Percentiles rank a stretch among this genome's conserved stretches.
Conservation (phyloP, 1,140 invertebrate genomes). For the Macrostomum lignano region DNA sequence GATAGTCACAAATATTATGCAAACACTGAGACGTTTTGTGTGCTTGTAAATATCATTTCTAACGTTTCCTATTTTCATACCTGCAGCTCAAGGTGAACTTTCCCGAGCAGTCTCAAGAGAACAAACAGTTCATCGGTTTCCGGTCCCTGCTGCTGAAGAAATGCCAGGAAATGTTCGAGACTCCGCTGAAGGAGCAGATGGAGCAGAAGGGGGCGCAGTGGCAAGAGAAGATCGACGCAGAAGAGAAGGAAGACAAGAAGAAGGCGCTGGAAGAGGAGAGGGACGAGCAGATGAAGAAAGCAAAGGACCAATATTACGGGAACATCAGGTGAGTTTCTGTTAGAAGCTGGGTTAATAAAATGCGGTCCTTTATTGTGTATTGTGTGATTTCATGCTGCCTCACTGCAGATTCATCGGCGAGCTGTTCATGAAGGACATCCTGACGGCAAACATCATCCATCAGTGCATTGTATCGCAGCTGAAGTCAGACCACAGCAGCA, state of each 20-base stretch:
- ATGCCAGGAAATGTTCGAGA: constrained; percentile 1
- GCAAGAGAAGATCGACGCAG: not conserved
- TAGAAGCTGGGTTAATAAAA: too few relatives aligned
- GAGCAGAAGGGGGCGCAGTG: not conserved
- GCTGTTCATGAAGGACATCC: not conserved
- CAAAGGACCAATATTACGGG: constrained; percentile 1
- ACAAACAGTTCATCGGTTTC: too few relatives aligned
- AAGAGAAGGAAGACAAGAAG: not conserved
- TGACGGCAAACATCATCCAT: not conserved
- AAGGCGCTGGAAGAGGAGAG: not conserved
- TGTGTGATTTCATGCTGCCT: too few relatives aligned
- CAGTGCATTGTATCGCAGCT: not conserved
- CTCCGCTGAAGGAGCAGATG: constrained; percentile 1
- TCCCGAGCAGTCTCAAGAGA: too few relatives aligned
- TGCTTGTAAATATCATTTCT: too few relatives aligned
- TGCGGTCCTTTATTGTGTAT: too few relatives aligned
- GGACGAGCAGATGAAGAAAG: constrained; percentile 2
- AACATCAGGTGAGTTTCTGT: constrained; percentile 1
- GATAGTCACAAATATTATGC: too few relatives aligned
- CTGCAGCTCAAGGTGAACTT: too few relatives aligned
- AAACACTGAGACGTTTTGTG: too few relatives aligned
- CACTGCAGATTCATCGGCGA: constrained; percentile 3
- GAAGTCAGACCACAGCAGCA: too few relatives aligned
- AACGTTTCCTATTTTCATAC: too few relatives aligned
- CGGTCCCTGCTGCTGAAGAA: not conserved